Conservation (phyloP, 2,888 invertebrate genomes). For the Molanna angustata region DNA sequence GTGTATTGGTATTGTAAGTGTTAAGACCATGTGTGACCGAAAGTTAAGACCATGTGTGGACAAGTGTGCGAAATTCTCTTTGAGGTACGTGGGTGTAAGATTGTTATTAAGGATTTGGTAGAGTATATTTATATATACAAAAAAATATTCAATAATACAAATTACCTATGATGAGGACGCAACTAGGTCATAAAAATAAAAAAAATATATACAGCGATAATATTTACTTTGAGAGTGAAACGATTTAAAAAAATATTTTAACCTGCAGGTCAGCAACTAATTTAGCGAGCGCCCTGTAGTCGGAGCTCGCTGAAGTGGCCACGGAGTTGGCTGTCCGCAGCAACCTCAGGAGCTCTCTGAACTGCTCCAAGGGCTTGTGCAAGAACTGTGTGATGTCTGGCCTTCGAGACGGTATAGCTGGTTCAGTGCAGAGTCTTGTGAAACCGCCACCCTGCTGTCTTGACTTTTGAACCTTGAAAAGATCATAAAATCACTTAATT, state of each 20-base stretch:
- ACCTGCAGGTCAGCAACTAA: conserved; percentile 52
- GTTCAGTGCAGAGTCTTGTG: conserved; percentile 75
- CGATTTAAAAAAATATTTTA: background rate
- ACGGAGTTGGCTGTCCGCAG: conserved; percentile 49
- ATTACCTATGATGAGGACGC: too few species aligned
- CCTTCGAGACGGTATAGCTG: conserved; percentile 74
- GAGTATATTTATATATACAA: too few species aligned
- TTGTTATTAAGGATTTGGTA: too few species aligned
- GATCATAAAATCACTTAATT: too few species aligned
- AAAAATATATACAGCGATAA: background rate
- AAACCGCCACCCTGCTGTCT: conserved; percentile 76
- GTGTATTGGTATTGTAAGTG: too few species aligned
- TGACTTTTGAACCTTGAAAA: conserved; percentile 62
- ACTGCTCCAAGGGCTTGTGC: conserved; percentile 81
- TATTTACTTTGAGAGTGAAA: too few species aligned
- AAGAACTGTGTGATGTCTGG: conserved; percentile 83
- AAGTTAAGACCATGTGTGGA: too few species aligned
- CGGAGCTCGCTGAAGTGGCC: conserved; percentile 24
- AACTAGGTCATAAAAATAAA: too few species aligned
- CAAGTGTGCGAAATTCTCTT: too few species aligned
- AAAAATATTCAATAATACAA: too few species aligned
- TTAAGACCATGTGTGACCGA: too few species aligned
- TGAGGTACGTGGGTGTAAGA: too few species aligned
- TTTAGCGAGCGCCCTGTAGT: conserved; percentile 39
- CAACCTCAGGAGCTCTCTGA: conserved; percentile 49